phyloP scores from a whole-genome alignment of 2,888 invertebrate genomes.

The Liopterus haemorrhoidalis region DNA sequence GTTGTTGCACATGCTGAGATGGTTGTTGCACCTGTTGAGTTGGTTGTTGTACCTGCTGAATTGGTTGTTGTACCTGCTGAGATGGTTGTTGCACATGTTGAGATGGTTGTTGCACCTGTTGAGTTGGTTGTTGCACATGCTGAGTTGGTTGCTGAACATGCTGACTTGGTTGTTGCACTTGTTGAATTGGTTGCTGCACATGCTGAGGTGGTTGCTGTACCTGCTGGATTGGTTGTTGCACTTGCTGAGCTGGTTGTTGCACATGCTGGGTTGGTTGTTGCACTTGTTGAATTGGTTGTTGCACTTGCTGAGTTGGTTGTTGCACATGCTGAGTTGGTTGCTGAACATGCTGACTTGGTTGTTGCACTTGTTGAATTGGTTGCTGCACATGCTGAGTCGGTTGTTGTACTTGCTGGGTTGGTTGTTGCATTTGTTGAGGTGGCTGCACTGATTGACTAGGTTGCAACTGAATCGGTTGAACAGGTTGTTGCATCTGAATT shows the following conservation, averaged over 20 bases:
- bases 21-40: constrained; percentile 28
- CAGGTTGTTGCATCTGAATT: constrained; percentile 29
- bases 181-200: constrained; percentile 11
- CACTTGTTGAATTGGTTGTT: not conserved
- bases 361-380: constrained; percentile 14
- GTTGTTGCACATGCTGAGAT: constrained; percentile 23
- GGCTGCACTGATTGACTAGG: constrained; percentile 11
- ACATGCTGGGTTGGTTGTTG: constrained; percentile 22
- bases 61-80: constrained; percentile 31
- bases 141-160: constrained; percentile 26
- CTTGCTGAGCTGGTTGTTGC: constrained; percentile 12
- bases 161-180: constrained; percentile 29
- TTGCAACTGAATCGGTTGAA: constrained; percentile 29
- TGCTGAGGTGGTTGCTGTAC: constrained; percentile 26
- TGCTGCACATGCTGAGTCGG: constrained; percentile 40
- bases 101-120: constrained; percentile 10
- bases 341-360: constrained; percentile 27
- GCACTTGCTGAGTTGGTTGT: constrained; percentile 14
- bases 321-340: constrained; percentile 26
- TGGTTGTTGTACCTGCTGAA: constrained; percentile 24
- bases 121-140: constrained; percentile 12
- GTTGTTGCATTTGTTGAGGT: constrained; percentile 12
- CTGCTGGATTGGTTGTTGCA: constrained; percentile 8
- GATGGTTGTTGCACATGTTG: constrained; percentile 37
- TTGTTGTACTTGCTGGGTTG: constrained; percentile 34